Conservation (phyloP, 1,140 invertebrate species). For the Forficula auricularia region DNA sequence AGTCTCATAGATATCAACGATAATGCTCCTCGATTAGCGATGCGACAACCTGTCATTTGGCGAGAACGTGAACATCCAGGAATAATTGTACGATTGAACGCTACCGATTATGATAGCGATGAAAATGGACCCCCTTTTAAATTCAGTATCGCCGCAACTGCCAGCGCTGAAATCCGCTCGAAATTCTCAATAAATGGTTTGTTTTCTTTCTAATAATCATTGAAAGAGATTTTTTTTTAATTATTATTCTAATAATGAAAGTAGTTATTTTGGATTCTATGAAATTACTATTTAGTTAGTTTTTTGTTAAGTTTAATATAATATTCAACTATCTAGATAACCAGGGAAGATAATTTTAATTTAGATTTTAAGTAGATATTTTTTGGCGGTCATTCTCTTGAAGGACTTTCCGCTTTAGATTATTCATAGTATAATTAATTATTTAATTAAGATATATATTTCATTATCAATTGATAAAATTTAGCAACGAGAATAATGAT, state of each 20-base stretch:
- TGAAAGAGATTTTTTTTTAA: no score
- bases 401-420: no score
- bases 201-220: constrained; percentile 13
- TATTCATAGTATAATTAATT: no score
- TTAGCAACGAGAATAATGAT: no score
- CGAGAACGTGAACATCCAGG: constrained; percentile 53
- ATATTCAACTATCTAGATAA: constrained; percentile 1
- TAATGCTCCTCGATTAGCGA: constrained; percentile 68
- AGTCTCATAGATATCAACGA: constrained; percentile 72
- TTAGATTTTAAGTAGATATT: constrained; percentile 3
- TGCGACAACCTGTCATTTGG: constrained; percentile 62
- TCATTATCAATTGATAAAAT: no score
- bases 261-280: no score
- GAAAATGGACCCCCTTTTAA: constrained; percentile 68
- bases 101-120: constrained; percentile 59
- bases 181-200: constrained; percentile 51
- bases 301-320: constrained; percentile 8
- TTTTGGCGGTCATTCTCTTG: no score
- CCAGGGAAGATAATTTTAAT: background rate
- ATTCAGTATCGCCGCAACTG: constrained; percentile 47
- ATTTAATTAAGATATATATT: no score
- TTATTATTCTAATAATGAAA: no score
- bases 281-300: no score
- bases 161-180: constrained; percentile 42
- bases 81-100: constrained; percentile 46